Evolutionary conservation across 2,888 invertebrate species (phyloP).

Genomic region (Nomada flava): DNA sequence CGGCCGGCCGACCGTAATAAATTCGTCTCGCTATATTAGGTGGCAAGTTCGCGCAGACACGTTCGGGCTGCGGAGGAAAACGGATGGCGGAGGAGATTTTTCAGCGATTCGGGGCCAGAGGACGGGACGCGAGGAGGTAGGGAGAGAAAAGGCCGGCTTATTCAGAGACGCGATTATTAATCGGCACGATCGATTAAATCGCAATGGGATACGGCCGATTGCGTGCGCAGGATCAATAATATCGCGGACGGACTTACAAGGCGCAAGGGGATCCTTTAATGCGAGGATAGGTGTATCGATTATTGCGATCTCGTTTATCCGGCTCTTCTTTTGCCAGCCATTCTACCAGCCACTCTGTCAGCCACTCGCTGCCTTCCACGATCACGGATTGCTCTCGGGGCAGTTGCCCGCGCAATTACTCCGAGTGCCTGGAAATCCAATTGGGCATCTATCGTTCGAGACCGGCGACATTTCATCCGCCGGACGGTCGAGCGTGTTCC

Average conservation of each 20-base stretch:
- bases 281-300: conserved; percentile 78
- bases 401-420: conserved; percentile 49
- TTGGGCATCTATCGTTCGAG: conserved; percentile 35
- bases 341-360: neutral
- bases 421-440: conserved; percentile 36
- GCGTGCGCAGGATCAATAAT: conserved; percentile 79
- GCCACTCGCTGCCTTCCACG: conserved; percentile 52
- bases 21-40: conserved; percentile 76
- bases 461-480: conserved; percentile 9
- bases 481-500: neutral
- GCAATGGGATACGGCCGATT: conserved; percentile 80
- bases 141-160: conserved; percentile 69
- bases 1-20: conserved; percentile 72
- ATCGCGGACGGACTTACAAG: conserved; percentile 73
- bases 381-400: conserved; percentile 58
- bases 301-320: conserved; percentile 74
- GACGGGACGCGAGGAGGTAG: neutral
- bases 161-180: conserved; percentile 82
- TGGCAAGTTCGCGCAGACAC: conserved; percentile 53
- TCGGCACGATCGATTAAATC: conserved; percentile 82
- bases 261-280: conserved; percentile 75
- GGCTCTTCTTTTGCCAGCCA: conserved; percentile 54
- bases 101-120: conserved; percentile 26
- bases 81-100: conserved; percentile 45
- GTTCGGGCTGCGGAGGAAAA: conserved; percentile 26